Evolutionary conservation across 2,888 invertebrate genomes (phyloP), one percentile per base, ranked within the genome.

Genomic region (Pandemis heparana): DNA sequence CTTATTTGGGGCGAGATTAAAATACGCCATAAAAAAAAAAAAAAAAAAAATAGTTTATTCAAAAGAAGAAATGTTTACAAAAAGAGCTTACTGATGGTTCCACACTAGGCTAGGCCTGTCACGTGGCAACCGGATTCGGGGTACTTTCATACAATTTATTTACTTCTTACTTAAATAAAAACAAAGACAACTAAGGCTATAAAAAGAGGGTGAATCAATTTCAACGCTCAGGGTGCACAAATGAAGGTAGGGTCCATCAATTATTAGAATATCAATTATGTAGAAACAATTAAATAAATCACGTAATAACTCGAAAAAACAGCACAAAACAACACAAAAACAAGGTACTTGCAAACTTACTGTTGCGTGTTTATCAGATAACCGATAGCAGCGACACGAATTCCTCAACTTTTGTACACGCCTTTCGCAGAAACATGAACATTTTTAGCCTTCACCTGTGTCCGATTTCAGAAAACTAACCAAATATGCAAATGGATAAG

Each of bases 231-330:
- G n/a, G n/a, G n/a, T n/a, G n/a, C n/a, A n/a, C n/a, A n/a, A n/a
- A n/a, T n/a, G n/a, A n/a, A n/a, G n/a, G n/a, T n/a, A n/a, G n/a
- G n/a, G n/a, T n/a, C n/a, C n/a, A n/a, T n/a, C n/a, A n/a, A n/a
- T n/a, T n/a, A n/a, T n/a, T n/a, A n/a, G n/a, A n/a, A n/a, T 53
- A 53, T 53, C 16, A 53, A 7, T n/a, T 5, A 16, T 0, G 53
- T 53, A n/a, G 16, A 8, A 16, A 53, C 9, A 23, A 56, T 2
- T 16, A 16, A 9, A 9, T 9, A 70, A 51, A 70, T 53, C 41
- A 51, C 41, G 70, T 51, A 46, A 69, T 51, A 38, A 69, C 48
- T 48, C 51, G 51, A 69, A 16, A 23, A 70, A n/a, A 70, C 63
- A 18, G 32, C 43, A n/a, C 48, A n/a, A 51, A 41, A 16, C 10